A percentile compares a stretch with the other conserved stretches of the same genome.
These are phyloP conservation scores for Stenodera caucasica DNA, from an alignment of 2,888 invertebrate species.

Conservation along the genomic window DNA sequence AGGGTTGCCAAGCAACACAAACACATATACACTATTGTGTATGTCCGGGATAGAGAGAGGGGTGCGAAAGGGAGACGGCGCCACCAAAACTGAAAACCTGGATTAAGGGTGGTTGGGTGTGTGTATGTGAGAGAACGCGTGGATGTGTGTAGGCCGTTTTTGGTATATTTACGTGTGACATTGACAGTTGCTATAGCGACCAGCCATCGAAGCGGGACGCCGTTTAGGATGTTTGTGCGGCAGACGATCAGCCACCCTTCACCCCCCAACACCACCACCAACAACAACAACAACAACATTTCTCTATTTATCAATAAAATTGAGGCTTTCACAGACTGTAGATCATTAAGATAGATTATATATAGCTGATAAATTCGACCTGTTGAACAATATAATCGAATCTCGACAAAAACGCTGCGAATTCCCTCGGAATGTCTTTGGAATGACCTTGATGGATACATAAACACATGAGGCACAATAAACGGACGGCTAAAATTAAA, in stretches of 20 bases:
- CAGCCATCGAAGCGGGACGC: conserved; percentile 36
- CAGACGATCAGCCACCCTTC: conserved; percentile 19
- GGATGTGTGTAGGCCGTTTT: conserved; percentile 43
- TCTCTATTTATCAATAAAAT: background rate
- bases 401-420: background rate
- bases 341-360: background rate
- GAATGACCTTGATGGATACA: conserved; percentile 18
- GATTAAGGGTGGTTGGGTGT: conserved; percentile 36
- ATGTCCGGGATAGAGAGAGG: conserved; percentile 9
- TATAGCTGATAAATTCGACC: background rate
- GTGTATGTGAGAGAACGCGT: conserved; percentile 42
- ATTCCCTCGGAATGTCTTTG: conserved; percentile 11
- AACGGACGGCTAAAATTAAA: conserved; percentile 5
- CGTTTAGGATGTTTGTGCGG: conserved; percentile 40
- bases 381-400: background rate
- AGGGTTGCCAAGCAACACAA: conserved; percentile 44
- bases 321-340: no score
- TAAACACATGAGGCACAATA: background rate
- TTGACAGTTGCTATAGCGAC: conserved; percentile 44
- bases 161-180: conserved; percentile 38
- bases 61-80: background rate
- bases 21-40: no score
- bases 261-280: conserved; percentile 11
- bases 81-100: background rate
- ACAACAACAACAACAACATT: background rate